A percentile compares a stretch with the other conserved stretches of the same genome.
Conservation (phyloP, 1,140 invertebrate species). For the Metaphire vulgaris region DNA sequence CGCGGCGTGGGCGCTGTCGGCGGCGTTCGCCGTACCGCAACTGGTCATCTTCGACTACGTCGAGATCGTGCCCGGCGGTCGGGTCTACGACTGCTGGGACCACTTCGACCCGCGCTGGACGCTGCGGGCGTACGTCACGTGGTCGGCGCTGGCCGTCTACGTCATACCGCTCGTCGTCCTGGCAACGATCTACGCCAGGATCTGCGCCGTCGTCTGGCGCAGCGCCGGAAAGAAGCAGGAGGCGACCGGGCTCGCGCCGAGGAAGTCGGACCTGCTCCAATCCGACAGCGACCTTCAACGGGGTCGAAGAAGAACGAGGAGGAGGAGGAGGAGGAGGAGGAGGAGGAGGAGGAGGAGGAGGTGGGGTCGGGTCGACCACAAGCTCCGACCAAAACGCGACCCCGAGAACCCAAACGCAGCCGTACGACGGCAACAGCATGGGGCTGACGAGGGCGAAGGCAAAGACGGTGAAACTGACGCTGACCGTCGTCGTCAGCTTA, state of each 20-base stretch:
- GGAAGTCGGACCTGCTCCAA: no score
- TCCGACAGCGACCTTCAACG: no score
- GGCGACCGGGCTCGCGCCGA: no score
- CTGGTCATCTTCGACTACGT: constrained; percentile 50
- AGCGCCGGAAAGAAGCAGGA: constrained; percentile 27
- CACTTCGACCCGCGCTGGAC: constrained; percentile 58
- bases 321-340: no score
- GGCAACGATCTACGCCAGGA: constrained; percentile 54
- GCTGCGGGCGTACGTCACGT: constrained; percentile 59
- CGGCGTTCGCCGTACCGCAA: constrained; percentile 61
- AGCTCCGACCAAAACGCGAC: neutral
- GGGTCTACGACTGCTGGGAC: constrained; percentile 61
- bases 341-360: neutral
- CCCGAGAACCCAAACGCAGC: neutral
- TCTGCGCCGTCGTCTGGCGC: constrained; percentile 57
- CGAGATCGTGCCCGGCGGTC: constrained; percentile 51
- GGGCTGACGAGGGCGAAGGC: constrained; percentile 53
- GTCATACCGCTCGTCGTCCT: constrained; percentile 34
- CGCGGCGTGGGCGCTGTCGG: constrained; percentile 58
- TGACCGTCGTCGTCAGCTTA: constrained; percentile 66
- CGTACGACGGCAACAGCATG: neutral
- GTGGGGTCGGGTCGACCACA: neutral
- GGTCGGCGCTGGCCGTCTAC: constrained; percentile 45
- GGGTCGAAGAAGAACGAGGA: no score
- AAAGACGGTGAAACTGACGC: constrained; percentile 67